Evolutionary conservation across 2,888 invertebrate genomes (phyloP).

Genomic region (Plebejus anna): DNA sequence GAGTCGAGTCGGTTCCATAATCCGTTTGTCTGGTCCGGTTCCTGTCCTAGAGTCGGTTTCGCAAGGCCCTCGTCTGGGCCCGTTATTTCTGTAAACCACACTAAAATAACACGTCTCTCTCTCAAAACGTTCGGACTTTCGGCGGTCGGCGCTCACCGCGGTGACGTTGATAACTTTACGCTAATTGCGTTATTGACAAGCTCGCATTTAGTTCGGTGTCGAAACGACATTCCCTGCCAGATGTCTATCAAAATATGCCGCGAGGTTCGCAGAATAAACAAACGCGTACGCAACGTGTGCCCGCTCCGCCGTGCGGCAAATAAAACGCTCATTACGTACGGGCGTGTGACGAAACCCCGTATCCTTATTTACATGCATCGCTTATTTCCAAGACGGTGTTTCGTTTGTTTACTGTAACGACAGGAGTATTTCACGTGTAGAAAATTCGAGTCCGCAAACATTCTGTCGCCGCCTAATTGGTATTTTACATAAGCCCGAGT

Average conservation of each 20-base stretch:
- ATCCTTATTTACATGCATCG: slow-evolving; percentile 54
- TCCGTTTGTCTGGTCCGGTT: slow-evolving; percentile 55
- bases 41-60: slow-evolving; percentile 63
- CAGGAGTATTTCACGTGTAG: slow-evolving; percentile 19
- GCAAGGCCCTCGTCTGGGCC: slow-evolving; percentile 62
- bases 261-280: slow-evolving; percentile 30
- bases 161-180: slow-evolving; percentile 75
- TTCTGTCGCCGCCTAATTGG: slow-evolving; percentile 19
- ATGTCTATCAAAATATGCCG: slow-evolving; percentile 26
- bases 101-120: slow-evolving; percentile 73
- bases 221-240: slow-evolving; percentile 30
- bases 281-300: slow-evolving; percentile 30
- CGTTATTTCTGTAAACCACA: slow-evolving; percentile 77
- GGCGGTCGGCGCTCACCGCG: slow-evolving; percentile 56
- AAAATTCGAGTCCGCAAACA: slow-evolving; percentile 19
- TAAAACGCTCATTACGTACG: slow-evolving; percentile 53
- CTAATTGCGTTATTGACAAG: slow-evolving; percentile 77
- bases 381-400: slow-evolving; percentile 43
- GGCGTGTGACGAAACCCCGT: slow-evolving; percentile 46
- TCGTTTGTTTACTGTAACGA: slow-evolving; percentile 14
- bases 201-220: slow-evolving; percentile 52
- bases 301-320: slow-evolving; percentile 40
- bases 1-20: not conserved
- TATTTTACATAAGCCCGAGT: not conserved
- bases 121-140: slow-evolving; percentile 48